These are phyloP conservation scores for Ceratina japonica DNA, from an alignment of 1,140 invertebrate genomes.

Conservation along the genomic window DNA sequence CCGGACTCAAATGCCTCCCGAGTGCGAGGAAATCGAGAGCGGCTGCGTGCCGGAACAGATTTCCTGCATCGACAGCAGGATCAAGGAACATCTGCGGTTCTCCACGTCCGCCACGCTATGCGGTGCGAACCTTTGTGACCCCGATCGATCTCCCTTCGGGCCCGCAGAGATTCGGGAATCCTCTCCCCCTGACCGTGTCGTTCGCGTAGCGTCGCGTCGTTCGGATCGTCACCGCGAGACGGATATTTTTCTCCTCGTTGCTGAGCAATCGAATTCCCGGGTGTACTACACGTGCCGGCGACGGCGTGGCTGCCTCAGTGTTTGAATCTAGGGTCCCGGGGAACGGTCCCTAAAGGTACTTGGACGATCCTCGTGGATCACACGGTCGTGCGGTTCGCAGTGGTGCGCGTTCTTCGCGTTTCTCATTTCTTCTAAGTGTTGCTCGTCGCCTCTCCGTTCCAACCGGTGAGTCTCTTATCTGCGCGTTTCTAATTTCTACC, in stretches of 20 bases:
- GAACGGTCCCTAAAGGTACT: too few relatives aligned
- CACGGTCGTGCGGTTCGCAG: not conserved
- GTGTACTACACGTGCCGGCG: not conserved
- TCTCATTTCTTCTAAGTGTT: too few relatives aligned
- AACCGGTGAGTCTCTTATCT: too few relatives aligned
- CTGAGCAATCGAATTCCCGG: not conserved
- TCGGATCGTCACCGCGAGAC: too few relatives aligned
- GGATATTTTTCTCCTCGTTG: not conserved
- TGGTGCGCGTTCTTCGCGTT: not conserved
- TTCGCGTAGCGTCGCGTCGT: not conserved
- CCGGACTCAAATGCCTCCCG: conserved; percentile 43
- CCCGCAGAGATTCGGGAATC: not conserved
- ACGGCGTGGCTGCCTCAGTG: not conserved
- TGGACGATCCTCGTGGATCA: not conserved
- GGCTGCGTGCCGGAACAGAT: conserved; percentile 37
- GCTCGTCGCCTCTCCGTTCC: too few relatives aligned
- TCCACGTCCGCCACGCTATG: conserved; percentile 4
- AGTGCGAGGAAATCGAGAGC: conserved; percentile 51
- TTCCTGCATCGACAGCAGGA: conserved; percentile 34
- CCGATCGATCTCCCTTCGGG: not conserved
- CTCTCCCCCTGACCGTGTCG: too few relatives aligned
- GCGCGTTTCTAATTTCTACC: too few relatives aligned
- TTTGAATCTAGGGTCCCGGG: not conserved
- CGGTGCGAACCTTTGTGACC: conserved; percentile 36
- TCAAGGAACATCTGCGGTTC: conserved; percentile 41